Evolutionary conservation across 2,797 vertebrate species (phyloP), one percentile per base, ranked within the genome.

Genomic region (Eulemur albifrons): DNA sequence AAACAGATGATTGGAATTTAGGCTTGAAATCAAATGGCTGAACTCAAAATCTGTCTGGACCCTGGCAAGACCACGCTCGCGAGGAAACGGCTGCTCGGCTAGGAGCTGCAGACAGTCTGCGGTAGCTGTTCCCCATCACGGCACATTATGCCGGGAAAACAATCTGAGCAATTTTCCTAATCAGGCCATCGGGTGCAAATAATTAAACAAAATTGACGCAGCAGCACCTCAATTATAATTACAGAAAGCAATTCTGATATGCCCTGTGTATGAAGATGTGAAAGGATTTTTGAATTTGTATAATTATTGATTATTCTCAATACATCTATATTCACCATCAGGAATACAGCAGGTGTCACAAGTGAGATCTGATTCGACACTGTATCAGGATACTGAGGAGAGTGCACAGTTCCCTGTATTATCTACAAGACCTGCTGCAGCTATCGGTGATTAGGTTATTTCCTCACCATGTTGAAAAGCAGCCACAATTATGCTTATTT

Each of bases 201-300:
- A 92, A 97, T 98, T 96, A 87, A 92, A 82, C 85, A 94, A 94
- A 93, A 89, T 83, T 83, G 75, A 87, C 18, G 0, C 2, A 21
- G 84, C 57, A 45, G 79, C 30, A 70, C 75, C 93, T 86, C 75
- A 27, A 14, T 67, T 89, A 73, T 80, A 86, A 96, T 93, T 63
- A 94, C 65, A 63, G 15, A 96, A 90, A 76, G 48, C 63, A 81
- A 94, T 94, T 87, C 70, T 2, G 7, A 17, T 40, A 4, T 21
- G 79, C 80, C 57, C 45, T 21, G 25, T 63, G 32, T 72, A 38
- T 21, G 48, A 72, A n/a, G 75, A 91, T 23, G 18, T 25, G 18
- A 52, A 65, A 54, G 27, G 54, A 35, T 7, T 87, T 85, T 57
- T 35, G 32, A 63, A 77, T 94, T 86, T 96, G 73, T 57, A 69